phyloP scores from a whole-genome alignment of 2,113 vertebrate genomes.

The Tetrao urogallus region DNA sequence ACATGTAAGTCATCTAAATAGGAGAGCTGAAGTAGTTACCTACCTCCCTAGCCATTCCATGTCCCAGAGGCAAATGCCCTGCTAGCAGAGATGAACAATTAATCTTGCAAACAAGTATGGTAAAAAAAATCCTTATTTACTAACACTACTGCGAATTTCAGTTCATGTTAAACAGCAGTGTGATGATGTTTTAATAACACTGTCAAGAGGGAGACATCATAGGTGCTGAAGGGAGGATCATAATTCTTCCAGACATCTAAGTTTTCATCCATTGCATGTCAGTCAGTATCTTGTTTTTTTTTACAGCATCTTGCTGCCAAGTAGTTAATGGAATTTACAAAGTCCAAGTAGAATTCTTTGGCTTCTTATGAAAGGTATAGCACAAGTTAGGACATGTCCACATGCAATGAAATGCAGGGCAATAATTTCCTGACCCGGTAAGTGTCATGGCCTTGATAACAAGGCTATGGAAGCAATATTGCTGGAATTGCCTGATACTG shows the following conservation, averaged over 20 bases:
- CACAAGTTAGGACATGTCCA: conserved; percentile 38
- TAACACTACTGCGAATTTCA: background rate
- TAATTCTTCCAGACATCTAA: background rate
- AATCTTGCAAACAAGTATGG: background rate
- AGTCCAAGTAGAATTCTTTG: background rate
- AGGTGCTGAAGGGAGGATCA: background rate
- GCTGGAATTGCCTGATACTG: fast-evolving
- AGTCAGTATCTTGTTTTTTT: background rate
- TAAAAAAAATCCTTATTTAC: background rate
- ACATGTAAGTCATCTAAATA: background rate
- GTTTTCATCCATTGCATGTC: background rate
- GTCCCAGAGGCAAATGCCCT: background rate
- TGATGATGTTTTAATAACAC: background rate
- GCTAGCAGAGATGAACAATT: background rate
- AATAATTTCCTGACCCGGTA: background rate
- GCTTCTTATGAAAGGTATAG: conserved; percentile 23
- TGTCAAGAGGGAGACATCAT: background rate
- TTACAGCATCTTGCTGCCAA: background rate
- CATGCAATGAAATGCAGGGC: background rate
- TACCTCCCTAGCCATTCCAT: background rate
- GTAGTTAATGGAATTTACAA: conserved; percentile 18
- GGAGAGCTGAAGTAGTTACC: background rate
- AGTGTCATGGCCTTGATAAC: background rate
- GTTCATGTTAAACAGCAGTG: background rate
- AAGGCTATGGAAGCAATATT: background rate